Evolutionary conservation across 1,140 invertebrate genomes (phyloP).

Genomic region (Cyclina sinensis): DNA sequence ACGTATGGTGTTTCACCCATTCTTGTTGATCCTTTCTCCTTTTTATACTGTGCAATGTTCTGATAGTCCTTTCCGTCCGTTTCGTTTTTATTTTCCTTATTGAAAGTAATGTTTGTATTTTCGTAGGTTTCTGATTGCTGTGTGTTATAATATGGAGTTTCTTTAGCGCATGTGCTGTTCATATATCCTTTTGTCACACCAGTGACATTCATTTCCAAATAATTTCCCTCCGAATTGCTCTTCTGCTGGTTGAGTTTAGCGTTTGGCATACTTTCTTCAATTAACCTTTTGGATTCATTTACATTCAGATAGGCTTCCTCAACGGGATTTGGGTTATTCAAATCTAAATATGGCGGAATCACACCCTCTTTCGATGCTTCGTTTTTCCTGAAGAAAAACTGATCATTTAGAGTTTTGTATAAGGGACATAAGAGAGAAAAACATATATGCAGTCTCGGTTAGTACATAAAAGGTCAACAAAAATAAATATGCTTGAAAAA

Average conservation of each 20-base stretch:
- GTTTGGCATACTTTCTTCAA: background rate
- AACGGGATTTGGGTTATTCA: background rate
- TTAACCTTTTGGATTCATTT: background rate
- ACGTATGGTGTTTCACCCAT: no score
- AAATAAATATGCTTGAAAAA: no score
- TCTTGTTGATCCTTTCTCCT: no score
- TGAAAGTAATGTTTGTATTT: background rate
- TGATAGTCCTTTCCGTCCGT: background rate
- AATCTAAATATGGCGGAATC: background rate
- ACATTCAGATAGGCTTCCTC: background rate
- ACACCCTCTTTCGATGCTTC: background rate
- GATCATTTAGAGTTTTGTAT: no score
- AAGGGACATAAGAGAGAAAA: no score
- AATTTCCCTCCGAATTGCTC: background rate
- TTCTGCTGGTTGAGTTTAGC: background rate
- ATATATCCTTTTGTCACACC: background rate
- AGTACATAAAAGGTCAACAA: no score
- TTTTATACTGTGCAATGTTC: background rate
- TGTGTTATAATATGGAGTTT: background rate
- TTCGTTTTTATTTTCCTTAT: background rate
- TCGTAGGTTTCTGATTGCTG: background rate
- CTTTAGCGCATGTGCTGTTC: background rate
- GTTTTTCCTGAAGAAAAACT: no score
- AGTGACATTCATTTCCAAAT: background rate
- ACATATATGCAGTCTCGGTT: no score